Evolutionary conservation across 2,113 vertebrate species (phyloP), one percentile per base, ranked within the genome.

Genomic region (Etia nguti): DNA sequence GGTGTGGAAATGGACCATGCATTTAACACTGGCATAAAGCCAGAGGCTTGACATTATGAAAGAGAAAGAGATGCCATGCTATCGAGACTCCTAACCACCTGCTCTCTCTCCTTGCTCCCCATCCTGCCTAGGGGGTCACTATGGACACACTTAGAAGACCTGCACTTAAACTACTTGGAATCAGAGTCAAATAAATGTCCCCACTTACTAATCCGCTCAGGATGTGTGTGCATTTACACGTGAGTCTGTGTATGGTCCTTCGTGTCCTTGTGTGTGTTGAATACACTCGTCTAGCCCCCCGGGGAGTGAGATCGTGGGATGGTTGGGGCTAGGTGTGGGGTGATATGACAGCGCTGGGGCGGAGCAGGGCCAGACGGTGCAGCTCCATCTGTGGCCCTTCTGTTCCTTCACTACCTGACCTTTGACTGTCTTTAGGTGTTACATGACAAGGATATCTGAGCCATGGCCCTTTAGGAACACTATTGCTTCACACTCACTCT

Each of bases 361-460:
- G 84, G 80, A 91, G 82, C 83, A 88, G 91, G 88, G 79, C 65
- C 83, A 81, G 46, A 81, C 77, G 57, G 79, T 87, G 81, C 86
- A 84, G 90, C 86, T 95, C 95, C 95, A 96, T 96, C 94, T 96
- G 94, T 93, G 86, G 89, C 88, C 94, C 93, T 94, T 95, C 95
- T 96, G 96, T 93, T 94, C 87, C 80, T 82, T 57, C 83, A 90
- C 73, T 26, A 50, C 83, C 57, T 92, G 93, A 96, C 95, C 95
- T 95, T 96, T 93, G 95, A 94, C 93, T 94, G 91, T 93, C 94
- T 96, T 94, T 94, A 93, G 91, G 93, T 95, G 92, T 92, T 94
- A 93, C 92, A 95, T 88, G 89, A 92, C 92, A 94, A 93, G 92
- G 92, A 88, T 92, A 92, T 86, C 91, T 89, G 87, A 91, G 83